Conservation (phyloP, 2,888 invertebrate genomes). For the Odontomyia ornata region DNA sequence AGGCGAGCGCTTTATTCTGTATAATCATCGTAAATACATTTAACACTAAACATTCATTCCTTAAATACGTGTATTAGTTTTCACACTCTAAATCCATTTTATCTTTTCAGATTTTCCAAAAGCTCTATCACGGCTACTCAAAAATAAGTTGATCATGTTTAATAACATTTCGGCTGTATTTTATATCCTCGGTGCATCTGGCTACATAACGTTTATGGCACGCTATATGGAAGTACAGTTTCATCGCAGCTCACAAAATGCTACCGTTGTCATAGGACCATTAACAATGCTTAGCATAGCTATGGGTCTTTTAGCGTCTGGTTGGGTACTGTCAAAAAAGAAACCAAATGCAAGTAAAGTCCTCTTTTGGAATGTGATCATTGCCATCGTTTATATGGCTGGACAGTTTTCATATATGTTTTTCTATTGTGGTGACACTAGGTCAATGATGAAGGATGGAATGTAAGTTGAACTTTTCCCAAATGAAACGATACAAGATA, state of each 20-base stretch:
- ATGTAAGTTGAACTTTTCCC: conserved; percentile 53
- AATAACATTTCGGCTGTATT: conserved; percentile 74
- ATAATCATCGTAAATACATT: too few relatives aligned
- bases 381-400: conserved; percentile 67
- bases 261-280: conserved; percentile 74
- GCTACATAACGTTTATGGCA: conserved; percentile 76
- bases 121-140: conserved; percentile 69
- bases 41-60: too few relatives aligned
- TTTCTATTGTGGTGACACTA: conserved; percentile 66
- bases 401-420: conserved; percentile 68
- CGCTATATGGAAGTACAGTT: conserved; percentile 82
- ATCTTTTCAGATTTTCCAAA: conserved; percentile 66
- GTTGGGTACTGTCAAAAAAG: conserved; percentile 69
- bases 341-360: conserved; percentile 69
- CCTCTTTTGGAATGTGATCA: conserved; percentile 71
- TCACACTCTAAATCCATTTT: too few relatives aligned
- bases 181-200: conserved; percentile 71
- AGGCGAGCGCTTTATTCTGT: too few relatives aligned
- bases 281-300: conserved; percentile 70
- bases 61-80: too few relatives aligned
- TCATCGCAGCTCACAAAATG: conserved; percentile 70
- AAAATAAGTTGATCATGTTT: conserved; percentile 72
- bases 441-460: conserved; percentile 55
- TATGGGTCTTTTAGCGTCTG: conserved; percentile 69
- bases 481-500: not conserved